Conservation (phyloP, 2,888 invertebrate species). For the Oligia strigilis region DNA sequence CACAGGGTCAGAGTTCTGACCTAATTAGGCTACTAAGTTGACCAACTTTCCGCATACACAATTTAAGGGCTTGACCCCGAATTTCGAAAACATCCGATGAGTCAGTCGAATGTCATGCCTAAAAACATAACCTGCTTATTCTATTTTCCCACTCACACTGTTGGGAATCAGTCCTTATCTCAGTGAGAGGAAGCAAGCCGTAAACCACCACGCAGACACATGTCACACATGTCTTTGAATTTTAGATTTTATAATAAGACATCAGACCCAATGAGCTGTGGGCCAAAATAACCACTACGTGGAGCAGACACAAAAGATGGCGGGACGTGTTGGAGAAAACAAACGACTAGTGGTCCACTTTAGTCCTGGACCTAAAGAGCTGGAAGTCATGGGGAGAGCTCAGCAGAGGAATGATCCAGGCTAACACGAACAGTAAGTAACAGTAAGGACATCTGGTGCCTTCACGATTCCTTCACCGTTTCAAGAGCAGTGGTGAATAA, state of each 20-base stretch:
- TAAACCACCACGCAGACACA: no score
- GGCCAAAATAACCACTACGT: background rate
- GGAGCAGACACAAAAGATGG: background rate
- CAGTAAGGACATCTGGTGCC: background rate
- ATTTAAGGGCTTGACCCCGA: background rate
- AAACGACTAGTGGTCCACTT: background rate
- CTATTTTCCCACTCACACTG: background rate
- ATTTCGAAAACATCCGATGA: background rate
- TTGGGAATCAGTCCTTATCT: background rate
- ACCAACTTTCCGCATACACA: background rate
- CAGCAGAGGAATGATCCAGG: background rate
- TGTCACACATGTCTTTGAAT: background rate
- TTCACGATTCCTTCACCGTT: background rate
- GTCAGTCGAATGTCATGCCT: background rate
- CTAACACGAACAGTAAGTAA: background rate
- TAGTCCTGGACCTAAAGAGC: background rate
- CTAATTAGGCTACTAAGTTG: background rate
- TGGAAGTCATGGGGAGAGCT: background rate
- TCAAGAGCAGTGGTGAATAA: background rate
- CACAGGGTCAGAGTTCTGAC: background rate
- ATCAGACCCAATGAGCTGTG: background rate
- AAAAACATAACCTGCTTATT: background rate
- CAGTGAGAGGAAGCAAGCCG: background rate
- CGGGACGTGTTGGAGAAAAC: background rate
- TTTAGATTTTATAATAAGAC: background rate